Conservation (phyloP, 2,113 vertebrate genomes). For the Pedetes capensis region DNA sequence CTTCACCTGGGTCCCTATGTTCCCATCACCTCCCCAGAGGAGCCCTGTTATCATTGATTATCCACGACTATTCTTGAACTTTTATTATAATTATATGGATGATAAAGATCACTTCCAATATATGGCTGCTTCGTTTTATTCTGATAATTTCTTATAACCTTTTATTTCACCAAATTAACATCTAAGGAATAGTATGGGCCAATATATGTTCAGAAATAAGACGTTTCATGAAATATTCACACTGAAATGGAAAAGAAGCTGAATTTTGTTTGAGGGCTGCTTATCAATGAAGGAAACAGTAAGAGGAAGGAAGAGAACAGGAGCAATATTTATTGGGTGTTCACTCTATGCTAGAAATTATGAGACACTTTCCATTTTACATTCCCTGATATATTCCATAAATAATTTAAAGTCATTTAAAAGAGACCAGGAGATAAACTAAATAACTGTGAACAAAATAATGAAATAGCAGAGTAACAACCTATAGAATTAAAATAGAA, state of each 20-base stretch:
- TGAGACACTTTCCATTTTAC: slow-evolving; percentile 10
- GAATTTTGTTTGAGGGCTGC: neutral
- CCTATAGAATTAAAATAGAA: slow-evolving; percentile 32
- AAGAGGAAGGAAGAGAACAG: neutral
- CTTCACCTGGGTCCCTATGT: neutral
- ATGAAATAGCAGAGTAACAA: slow-evolving; percentile 19
- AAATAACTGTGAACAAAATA: slow-evolving; percentile 31
- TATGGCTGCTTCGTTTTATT: neutral
- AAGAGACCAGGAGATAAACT: neutral
- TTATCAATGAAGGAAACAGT: neutral
- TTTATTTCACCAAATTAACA: neutral
- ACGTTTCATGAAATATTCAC: neutral
- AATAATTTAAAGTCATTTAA: slow-evolving; percentile 53
- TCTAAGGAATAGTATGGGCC: neutral
- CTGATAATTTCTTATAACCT: neutral
- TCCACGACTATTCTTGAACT: neutral
- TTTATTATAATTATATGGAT: neutral
- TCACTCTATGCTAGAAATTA: neutral
- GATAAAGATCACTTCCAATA: neutral
- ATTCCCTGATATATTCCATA: neutral
- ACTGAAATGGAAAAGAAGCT: neutral
- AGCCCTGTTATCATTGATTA: neutral
- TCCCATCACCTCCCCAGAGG: neutral
- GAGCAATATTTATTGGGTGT: neutral
- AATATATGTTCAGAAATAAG: neutral